Percentiles rank a stretch among this genome's conserved stretches.
Conservation (phyloP, 2,797 vertebrate genomes). For the Enteromius treurensis region DNA sequence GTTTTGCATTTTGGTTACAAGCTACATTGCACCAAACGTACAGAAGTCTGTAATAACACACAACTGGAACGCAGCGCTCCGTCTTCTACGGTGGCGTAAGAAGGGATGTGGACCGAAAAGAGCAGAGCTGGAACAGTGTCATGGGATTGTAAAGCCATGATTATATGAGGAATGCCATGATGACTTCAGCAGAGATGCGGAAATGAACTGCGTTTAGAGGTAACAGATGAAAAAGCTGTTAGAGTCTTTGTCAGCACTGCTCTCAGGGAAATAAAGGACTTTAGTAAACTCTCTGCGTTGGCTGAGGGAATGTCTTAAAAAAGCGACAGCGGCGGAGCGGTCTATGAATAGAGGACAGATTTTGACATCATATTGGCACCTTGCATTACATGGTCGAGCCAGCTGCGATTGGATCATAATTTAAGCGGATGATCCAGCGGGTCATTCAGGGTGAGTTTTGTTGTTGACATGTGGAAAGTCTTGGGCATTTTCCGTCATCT, state of each 20-base stretch:
- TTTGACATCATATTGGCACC: slow-evolving; percentile 27
- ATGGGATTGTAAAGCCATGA: slow-evolving; percentile 45
- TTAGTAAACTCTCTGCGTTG: neutral
- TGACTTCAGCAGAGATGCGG: slow-evolving; percentile 61
- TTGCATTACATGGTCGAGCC: slow-evolving; percentile 8
- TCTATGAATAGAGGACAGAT: slow-evolving; percentile 30
- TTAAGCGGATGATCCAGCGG: slow-evolving; percentile 28
- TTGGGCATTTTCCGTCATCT: neutral
- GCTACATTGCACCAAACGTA: neutral
- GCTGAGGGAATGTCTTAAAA: neutral
- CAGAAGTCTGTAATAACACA: neutral
- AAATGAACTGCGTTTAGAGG: slow-evolving; percentile 48
- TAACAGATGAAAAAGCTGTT: slow-evolving; percentile 53
- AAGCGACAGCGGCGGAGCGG: neutral
- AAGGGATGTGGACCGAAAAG: slow-evolving; percentile 20
- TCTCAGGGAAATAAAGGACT: slow-evolving; percentile 14
- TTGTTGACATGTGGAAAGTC: slow-evolving; percentile 25
- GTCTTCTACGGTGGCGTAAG: neutral
- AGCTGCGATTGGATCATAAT: slow-evolving; percentile 11
- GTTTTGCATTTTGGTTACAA: neutral
- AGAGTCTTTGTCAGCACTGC: slow-evolving; percentile 12
- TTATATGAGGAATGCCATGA: slow-evolving; percentile 56
- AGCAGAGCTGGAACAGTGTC: slow-evolving; percentile 36
- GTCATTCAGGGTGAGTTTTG: slow-evolving; percentile 13
- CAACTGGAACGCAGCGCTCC: neutral